Conservation (phyloP, 1,140 invertebrate genomes). For the Drosophila nebulosa region DNA sequence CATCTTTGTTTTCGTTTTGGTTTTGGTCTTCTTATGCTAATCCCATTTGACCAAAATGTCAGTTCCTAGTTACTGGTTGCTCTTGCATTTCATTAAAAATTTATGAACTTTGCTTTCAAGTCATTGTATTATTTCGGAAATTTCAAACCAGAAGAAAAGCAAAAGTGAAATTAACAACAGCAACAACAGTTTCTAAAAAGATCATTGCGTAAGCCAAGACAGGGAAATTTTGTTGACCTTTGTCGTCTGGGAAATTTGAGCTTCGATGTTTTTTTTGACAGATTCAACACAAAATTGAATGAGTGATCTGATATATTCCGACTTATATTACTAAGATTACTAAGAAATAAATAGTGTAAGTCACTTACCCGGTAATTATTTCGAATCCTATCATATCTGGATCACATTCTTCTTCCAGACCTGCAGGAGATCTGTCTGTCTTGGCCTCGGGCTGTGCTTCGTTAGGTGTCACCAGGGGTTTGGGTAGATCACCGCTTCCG, state of each 20-base stretch:
- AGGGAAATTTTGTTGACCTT: slow-evolving; percentile 18
- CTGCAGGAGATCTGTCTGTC: slow-evolving; percentile 60
- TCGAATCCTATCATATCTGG: slow-evolving; percentile 95
- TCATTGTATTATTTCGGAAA: slow-evolving; percentile 36
- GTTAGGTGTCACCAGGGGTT: slow-evolving; percentile 49
- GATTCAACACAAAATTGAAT: no score
- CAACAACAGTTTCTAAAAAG: slow-evolving; percentile 24
- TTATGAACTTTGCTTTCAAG: slow-evolving; percentile 19
- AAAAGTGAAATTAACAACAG: slow-evolving; percentile 52
- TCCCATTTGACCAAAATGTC: slow-evolving; percentile 56
- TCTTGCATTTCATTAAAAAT: slow-evolving; percentile 43
- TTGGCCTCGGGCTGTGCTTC: slow-evolving; percentile 62
- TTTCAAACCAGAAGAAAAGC: slow-evolving; percentile 45
- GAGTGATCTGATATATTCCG: not conserved
- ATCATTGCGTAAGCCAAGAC: slow-evolving; percentile 34
- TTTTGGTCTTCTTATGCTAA: slow-evolving; percentile 54
- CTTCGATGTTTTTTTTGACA: no score
- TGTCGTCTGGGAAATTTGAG: not conserved
- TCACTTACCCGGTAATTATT: slow-evolving; percentile 90
- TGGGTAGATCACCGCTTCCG: slow-evolving; percentile 48
- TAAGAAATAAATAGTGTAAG: not conserved
- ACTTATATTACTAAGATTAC: no score
- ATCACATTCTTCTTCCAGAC: slow-evolving; percentile 87
- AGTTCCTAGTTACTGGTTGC: not conserved
- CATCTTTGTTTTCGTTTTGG: slow-evolving; percentile 25